Percentiles rank a stretch among this genome's conserved stretches.
Evolutionary conservation across 1,140 invertebrate species (phyloP).

Genomic region (Bombyx mori): ASM3026992v2 NC_085107.1:6032001-6032500

Average conservation of each 20-base stretch:
- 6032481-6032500: not conserved
- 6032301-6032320: too few relatives aligned
- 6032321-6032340: too few relatives aligned
- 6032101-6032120: slow-evolving; percentile 70
- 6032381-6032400: not conserved
- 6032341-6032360: too few relatives aligned
- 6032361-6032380: too few relatives aligned
- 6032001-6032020: slow-evolving; percentile 64
- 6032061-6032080: slow-evolving; percentile 83
- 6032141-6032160: slow-evolving; percentile 84
- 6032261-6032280: too few relatives aligned
- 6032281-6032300: too few relatives aligned
- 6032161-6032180: slow-evolving; percentile 77
- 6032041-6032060: slow-evolving; percentile 85
- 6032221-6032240: slow-evolving; percentile 9
- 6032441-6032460: not conserved
- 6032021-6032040: slow-evolving; percentile 80
- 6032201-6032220: slow-evolving; percentile 59
- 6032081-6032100: slow-evolving; percentile 83
- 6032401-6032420: slow-evolving; percentile 1
- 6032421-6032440: not conserved
- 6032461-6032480: not conserved
- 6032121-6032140: slow-evolving; percentile 75
- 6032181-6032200: slow-evolving; percentile 74
- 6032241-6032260: too few relatives aligned